Base-by-base conservation (phyloP, 2,113 vertebrate species). In the Herpetotheres cachinnans region DNA sequence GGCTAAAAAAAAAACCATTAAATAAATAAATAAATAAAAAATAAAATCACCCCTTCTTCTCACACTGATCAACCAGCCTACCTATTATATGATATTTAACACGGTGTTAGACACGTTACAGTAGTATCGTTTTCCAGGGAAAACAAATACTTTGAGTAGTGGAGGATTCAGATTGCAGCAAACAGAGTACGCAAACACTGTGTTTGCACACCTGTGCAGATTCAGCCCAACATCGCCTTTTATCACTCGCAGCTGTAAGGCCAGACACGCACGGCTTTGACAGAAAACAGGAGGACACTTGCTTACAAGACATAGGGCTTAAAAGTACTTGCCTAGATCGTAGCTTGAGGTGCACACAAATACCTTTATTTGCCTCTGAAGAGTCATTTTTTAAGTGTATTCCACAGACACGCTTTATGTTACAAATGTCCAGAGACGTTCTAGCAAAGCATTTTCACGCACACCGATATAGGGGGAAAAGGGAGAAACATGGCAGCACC, bases 131-230 rank as follows among this genome's bases (percentile, higher is more conserved):
- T 82, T 93, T 93, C 62, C 58, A 42, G 54, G 58, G 73, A 86
- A 96, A 93, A 89, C 34, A 93, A 96, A 95, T 54, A 82, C 78
- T 95, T 66, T 10, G 80, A n/a, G 58, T 11, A 95, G 86, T 93
- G 94, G 93, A 91, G 70, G 78, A 66, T 52, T 89, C 77, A 49
- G 94, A 96, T 84, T 95, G 73, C 86, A 93, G 89, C 95, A 93
- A 91, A 94, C 36, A 50, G 30, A 76, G 67, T 42, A 52, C 72
- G 91, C 62, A 84, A 91, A 91, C 62, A 40, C 0, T 21, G 32
- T 91, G 83, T 95, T 95, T 94, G 89, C 91, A 89, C 94, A 95
- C 89, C 89, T 91, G 94, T 36, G 69, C 86, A 66, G 77, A 65
- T 89, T 50, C 86, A 77, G 66, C 46, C 59, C 66, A 50, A 6